Evolutionary conservation across 2,113 vertebrate genomes (phyloP).

Genomic region (Acanthochromis polyacanthus): DNA sequence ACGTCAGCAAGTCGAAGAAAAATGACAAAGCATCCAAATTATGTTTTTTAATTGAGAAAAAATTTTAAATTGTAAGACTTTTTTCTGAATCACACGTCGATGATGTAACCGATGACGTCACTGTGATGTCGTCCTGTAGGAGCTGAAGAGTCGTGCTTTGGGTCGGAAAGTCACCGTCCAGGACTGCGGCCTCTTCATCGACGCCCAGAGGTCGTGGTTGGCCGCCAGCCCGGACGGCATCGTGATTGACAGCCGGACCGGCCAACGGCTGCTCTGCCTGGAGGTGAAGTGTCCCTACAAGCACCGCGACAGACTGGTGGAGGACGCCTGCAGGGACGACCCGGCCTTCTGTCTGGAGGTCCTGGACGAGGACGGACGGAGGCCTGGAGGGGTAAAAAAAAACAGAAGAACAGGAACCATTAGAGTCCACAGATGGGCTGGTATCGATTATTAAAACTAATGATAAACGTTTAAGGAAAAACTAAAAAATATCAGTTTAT

Average conservation of each 20-base stretch:
- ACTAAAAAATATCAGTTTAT: too few relatives aligned
- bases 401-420: too few relatives aligned
- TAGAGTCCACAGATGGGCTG: too few relatives aligned
- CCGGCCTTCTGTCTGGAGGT: slow-evolving; percentile 84
- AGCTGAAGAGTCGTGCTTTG: slow-evolving; percentile 61
- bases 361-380: not conserved
- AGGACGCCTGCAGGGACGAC: slow-evolving; percentile 85
- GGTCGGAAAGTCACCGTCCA: slow-evolving; percentile 74
- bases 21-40: too few relatives aligned
- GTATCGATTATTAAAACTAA: too few relatives aligned
- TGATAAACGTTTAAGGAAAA: too few relatives aligned
- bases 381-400: not conserved
- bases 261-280: slow-evolving; percentile 79
- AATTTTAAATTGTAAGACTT: too few relatives aligned
- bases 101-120: not conserved
- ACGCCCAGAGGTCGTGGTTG: slow-evolving; percentile 82
- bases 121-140: slow-evolving; percentile 48
- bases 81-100: not conserved
- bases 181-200: slow-evolving; percentile 86
- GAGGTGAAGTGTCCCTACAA: slow-evolving; percentile 92
- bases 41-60: too few relatives aligned
- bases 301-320: slow-evolving; percentile 80
- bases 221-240: slow-evolving; percentile 89
- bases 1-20: too few relatives aligned
- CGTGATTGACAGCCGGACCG: slow-evolving; percentile 74